phyloP scores from a whole-genome alignment of 2,113 vertebrate species.

The Zapornia atra region DNA sequence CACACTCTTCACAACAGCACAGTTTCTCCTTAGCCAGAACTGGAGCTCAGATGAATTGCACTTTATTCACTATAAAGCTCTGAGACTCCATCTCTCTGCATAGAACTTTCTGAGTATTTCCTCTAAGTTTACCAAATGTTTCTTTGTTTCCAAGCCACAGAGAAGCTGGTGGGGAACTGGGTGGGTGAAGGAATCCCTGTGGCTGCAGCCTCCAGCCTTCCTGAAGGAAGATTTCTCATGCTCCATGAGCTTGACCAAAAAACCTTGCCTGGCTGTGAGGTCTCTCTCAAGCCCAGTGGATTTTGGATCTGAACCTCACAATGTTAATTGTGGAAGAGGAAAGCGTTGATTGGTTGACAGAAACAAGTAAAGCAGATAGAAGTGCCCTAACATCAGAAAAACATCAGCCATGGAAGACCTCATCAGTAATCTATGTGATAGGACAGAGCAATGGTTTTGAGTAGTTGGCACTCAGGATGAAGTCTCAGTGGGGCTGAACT shows the following conservation, averaged over 20 bases:
- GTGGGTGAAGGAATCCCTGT: neutral
- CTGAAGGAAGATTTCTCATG: neutral
- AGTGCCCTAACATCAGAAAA: neutral
- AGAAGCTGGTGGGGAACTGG: neutral
- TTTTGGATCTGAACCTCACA: neutral
- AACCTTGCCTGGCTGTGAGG: neutral
- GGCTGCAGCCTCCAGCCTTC: neutral
- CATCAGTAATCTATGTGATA: neutral
- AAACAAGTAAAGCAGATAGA: neutral
- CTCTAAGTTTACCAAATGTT: neutral
- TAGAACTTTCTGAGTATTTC: neutral
- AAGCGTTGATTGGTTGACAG: neutral
- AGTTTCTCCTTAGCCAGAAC: neutral
- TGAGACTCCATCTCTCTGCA: neutral
- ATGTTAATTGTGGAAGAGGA: neutral
- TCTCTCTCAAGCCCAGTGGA: neutral
- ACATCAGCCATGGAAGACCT: neutral
- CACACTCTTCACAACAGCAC: slow-evolving; percentile 24
- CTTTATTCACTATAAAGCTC: slow-evolving; percentile 9
- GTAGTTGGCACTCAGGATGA: neutral
- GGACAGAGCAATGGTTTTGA: neutral
- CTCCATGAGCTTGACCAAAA: neutral
- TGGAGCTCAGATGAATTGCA: neutral
- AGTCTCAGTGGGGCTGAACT: neutral
- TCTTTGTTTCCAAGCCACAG: neutral